A percentile compares a stretch with the other conserved stretches of the same genome.
Evolutionary conservation across 2,797 vertebrate genomes (phyloP).

Genomic region (Xerus rutilus): DNA sequence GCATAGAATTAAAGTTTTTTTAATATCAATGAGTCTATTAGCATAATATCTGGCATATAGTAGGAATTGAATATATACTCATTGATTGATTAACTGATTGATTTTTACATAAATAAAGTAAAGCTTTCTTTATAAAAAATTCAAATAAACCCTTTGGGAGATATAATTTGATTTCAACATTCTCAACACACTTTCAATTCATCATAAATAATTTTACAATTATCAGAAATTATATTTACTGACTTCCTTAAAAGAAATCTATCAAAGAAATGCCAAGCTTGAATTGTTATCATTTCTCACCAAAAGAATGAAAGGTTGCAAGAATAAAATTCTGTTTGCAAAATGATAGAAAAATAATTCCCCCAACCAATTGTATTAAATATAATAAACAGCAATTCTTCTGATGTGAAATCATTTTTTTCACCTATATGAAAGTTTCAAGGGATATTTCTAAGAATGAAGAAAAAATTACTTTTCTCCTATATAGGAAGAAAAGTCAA

Average conservation of each 20-base stretch:
- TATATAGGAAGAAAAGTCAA: background rate
- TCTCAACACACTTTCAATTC: slow-evolving; percentile 48
- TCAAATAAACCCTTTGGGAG: background rate
- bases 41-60: background rate
- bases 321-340: slow-evolving; percentile 19
- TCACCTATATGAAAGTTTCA: background rate
- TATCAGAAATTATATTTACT: background rate
- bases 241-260: slow-evolving; percentile 30
- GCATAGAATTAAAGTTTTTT: background rate
- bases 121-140: background rate
- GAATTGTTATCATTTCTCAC: background rate
- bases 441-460: background rate
- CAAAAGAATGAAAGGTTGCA: background rate
- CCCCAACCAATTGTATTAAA: background rate
- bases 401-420: background rate
- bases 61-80: background rate
- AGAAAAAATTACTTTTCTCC: background rate
- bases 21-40: background rate
- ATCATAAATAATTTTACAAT: slow-evolving; percentile 43
- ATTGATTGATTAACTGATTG: background rate
- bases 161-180: slow-evolving; percentile 30
- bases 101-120: slow-evolving; percentile 9
- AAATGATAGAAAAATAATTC: background rate
- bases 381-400: slow-evolving; percentile 7
- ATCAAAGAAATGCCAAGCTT: slow-evolving; percentile 29